A percentile compares a stretch with the other conserved stretches of the same genome.
Evolutionary conservation across 2,797 vertebrate species (phyloP).

Genomic region (Lacerta bilineata): DNA sequence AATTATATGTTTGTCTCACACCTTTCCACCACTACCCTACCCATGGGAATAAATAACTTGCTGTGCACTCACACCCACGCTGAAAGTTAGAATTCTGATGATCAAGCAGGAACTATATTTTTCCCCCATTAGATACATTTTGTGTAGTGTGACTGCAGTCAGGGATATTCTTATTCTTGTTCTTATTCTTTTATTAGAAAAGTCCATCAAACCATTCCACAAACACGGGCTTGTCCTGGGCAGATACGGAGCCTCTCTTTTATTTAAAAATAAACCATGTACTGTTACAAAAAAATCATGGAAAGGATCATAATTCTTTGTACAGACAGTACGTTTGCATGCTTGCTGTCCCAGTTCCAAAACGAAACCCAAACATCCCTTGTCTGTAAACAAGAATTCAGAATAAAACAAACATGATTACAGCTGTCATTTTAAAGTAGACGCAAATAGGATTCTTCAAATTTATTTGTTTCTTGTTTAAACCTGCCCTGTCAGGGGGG

Average conservation of each 20-base stretch:
- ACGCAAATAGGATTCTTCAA: background rate
- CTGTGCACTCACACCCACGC: background rate
- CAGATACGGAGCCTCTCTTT: background rate
- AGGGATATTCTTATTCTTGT: background rate
- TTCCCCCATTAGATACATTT: background rate
- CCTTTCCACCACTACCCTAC: background rate
- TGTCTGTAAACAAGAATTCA: slow-evolving; percentile 38
- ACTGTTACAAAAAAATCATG: background rate
- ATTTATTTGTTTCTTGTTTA: slow-evolving; percentile 9
- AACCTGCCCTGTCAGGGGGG: background rate
- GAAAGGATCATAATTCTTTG: background rate
- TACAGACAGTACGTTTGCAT: background rate
- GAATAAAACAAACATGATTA: slow-evolving; percentile 34
- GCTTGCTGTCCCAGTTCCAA: background rate
- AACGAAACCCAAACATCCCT: slow-evolving; percentile 10
- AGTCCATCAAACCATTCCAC: background rate
- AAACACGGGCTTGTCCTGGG: background rate
- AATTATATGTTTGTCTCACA: background rate
- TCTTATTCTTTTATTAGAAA: background rate
- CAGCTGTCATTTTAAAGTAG: background rate
- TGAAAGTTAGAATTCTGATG: background rate
- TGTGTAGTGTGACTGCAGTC: too few relatives aligned
- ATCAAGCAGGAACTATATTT: background rate
- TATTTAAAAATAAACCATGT: slow-evolving; percentile 8
- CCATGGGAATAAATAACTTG: background rate